Conservation (phyloP, 2,113 vertebrate species). For the Sisor rabdophorus region DNA sequence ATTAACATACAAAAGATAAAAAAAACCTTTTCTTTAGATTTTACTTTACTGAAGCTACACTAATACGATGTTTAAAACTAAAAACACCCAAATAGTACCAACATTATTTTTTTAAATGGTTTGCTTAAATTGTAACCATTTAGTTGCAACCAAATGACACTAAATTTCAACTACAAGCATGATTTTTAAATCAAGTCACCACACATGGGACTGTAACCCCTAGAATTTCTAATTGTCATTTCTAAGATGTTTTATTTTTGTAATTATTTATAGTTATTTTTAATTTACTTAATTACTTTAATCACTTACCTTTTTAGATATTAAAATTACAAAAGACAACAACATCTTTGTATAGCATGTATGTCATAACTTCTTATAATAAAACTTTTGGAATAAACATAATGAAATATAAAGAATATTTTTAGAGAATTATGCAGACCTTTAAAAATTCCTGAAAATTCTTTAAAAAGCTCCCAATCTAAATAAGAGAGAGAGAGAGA, state of each 20-base stretch:
- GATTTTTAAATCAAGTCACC: background rate
- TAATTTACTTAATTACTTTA: too few species aligned
- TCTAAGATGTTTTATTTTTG: background rate
- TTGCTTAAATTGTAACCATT: background rate
- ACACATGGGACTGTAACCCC: background rate
- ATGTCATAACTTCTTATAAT: background rate
- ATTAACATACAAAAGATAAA: too few species aligned
- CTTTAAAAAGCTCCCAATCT: too few species aligned
- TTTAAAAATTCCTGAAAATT: too few species aligned
- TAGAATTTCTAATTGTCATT: background rate
- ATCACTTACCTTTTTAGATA: too few species aligned
- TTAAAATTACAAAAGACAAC: too few species aligned
- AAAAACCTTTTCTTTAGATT: too few species aligned
- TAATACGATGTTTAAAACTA: background rate
- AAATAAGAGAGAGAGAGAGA: background rate
- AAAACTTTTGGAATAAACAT: background rate
- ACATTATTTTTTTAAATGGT: background rate
- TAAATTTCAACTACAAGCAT: background rate
- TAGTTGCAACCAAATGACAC: too few species aligned
- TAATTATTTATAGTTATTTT: background rate
- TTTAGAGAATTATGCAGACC: background rate
- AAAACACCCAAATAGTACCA: background rate
- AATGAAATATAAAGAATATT: background rate
- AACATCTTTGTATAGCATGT: too few species aligned
- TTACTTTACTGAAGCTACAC: background rate